Conservation (phyloP, 2,113 vertebrate species). For the Pseudopipra pipra region DNA sequence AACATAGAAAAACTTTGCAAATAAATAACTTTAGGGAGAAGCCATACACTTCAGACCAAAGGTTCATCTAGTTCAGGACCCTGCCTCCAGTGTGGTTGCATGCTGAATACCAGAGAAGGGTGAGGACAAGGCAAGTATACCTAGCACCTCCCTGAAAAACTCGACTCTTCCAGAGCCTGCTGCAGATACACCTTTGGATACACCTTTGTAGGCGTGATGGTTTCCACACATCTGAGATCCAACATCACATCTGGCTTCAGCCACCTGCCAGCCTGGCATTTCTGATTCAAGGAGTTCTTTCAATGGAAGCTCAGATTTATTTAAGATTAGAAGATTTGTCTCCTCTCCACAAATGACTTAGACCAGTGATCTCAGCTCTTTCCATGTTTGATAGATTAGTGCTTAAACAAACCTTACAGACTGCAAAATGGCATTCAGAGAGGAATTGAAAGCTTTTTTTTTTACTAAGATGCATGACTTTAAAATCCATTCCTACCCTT, state of each 20-base stretch:
- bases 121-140: background rate
- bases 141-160: background rate
- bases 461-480: background rate
- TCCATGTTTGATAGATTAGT: background rate
- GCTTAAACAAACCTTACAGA: constrained; percentile 34
- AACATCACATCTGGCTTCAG: background rate
- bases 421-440: background rate
- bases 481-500: background rate
- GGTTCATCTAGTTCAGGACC: background rate
- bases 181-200: background rate
- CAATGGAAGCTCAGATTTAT: background rate
- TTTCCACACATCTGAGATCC: background rate
- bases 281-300: background rate
- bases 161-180: background rate
- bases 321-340: background rate
- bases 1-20: background rate
- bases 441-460: background rate
- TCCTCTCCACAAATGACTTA: background rate
- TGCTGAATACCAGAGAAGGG: background rate
- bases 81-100: background rate
- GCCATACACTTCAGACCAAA: background rate
- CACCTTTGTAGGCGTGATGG: background rate
- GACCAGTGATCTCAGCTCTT: background rate
- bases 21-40: background rate
- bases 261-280: background rate